Conservation (phyloP, 2,888 invertebrate species). For the Macroteleia sp. region DNA sequence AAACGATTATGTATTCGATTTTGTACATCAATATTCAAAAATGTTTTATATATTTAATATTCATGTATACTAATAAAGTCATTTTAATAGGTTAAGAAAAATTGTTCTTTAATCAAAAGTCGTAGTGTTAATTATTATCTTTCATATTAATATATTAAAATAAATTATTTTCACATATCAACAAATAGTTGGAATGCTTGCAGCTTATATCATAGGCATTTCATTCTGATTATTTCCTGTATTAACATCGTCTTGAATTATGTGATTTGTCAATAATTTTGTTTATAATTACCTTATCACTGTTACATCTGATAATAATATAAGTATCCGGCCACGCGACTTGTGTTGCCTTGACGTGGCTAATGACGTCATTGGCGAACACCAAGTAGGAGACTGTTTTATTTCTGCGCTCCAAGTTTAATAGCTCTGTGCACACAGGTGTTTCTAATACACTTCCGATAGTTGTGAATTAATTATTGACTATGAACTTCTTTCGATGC, state of each 20-base stretch:
- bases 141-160: too few species aligned
- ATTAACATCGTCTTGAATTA: constrained; percentile 26
- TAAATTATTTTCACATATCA: too few species aligned
- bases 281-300: constrained; percentile 57
- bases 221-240: constrained; percentile 23
- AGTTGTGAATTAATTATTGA: constrained; percentile 45
- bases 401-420: constrained; percentile 56
- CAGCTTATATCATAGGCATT: constrained; percentile 4
- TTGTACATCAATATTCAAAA: too few species aligned
- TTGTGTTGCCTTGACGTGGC: constrained; percentile 60
- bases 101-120: too few species aligned
- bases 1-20: too few species aligned
- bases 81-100: too few species aligned
- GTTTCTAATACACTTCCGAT: constrained; percentile 46
- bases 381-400: constrained; percentile 51
- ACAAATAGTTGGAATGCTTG: background rate
- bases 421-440: constrained; percentile 52
- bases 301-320: constrained; percentile 52
- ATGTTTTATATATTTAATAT: too few species aligned
- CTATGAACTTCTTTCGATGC: constrained; percentile 37
- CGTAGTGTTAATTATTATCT: too few species aligned
- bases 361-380: constrained; percentile 62
- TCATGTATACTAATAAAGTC: too few species aligned
- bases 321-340: constrained; percentile 55
- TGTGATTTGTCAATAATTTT: constrained; percentile 52